Evolutionary conservation across 2,797 vertebrate species (phyloP), one percentile per base, ranked within the genome.

Genomic region (Myripristis murdjan): DNA sequence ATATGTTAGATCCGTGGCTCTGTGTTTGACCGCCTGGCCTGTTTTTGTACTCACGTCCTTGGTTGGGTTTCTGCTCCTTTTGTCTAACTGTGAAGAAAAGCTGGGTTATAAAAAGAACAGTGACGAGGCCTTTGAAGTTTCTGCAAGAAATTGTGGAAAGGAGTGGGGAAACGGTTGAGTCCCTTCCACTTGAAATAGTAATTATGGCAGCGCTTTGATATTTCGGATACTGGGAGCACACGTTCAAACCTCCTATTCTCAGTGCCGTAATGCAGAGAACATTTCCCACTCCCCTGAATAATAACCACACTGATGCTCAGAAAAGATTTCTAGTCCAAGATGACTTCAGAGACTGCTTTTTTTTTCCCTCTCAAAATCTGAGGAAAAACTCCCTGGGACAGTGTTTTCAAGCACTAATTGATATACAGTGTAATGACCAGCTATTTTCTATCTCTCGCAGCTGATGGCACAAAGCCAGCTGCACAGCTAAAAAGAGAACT

Each of bases 151-250:
- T 73, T 79, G 77, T 33, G 75, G 59, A 79, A 79, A 81, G 70
- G 81, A 84, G 78, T 51, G 72, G 74, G 82, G 88, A 90, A 85
- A 86, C 83, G 82, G 85, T 90, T 83, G 80, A 86, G 88, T 91
- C 88, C 82, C 83, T 80, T 85, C 85, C 79, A 91, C 89, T 92
- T 93, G 85, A 94, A 93, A 92, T 90, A 92, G 89, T 92, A 92
- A 94, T 93, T 93, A 93, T 85, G 82, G 83, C 72, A 87, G 77
- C 35, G 64, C 90, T 93, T 94, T 93, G 92, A 93, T 92, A 89
- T 86, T 85, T 84, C 73, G 79, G 75, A 89, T 87, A 78, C 75
- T 84, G 85, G 81, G 77, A 86, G 78, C 75, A 70, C n/a, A 18
- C 41, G 22, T 69, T 84, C 61, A 53, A 77, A 53, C 68, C 71